phyloP scores from a whole-genome alignment of 2,888 invertebrate species.

The Drosophila pseudotakahashii region DNA sequence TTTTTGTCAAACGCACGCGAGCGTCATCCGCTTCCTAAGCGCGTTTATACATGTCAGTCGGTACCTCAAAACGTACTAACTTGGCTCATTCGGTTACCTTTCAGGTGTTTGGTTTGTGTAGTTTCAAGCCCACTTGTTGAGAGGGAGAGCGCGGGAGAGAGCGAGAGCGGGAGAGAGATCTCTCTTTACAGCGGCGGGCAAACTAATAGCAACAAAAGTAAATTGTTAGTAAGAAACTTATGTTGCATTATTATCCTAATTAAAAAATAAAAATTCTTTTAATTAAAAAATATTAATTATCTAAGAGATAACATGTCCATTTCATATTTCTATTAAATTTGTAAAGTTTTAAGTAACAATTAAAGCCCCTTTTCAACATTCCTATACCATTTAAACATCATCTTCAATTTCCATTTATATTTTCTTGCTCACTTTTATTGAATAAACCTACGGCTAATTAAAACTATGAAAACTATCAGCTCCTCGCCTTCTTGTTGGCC shows the following conservation, averaged over 20 bases:
- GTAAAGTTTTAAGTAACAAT: too few species aligned
- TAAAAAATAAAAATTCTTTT: too few species aligned
- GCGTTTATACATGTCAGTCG: slow-evolving; percentile 63
- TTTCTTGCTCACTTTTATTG: slow-evolving; percentile 26
- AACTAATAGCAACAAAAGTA: neutral
- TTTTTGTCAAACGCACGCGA: slow-evolving; percentile 63
- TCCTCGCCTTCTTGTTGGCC: slow-evolving; percentile 85
- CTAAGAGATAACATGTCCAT: too few species aligned
- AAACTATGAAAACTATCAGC: slow-evolving; percentile 47
- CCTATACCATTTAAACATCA: too few species aligned
- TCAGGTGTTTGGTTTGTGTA: neutral
- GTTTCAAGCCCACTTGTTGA: slow-evolving; percentile 29
- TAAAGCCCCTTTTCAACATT: too few species aligned
- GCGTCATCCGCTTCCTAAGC: slow-evolving; percentile 61
- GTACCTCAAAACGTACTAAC: slow-evolving; percentile 67
- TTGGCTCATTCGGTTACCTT: slow-evolving; percentile 41
- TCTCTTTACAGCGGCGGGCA: neutral
- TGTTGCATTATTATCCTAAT: too few species aligned
- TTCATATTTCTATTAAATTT: too few species aligned
- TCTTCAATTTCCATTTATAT: neutral
- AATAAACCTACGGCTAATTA: slow-evolving; percentile 22
- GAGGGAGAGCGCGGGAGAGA: slow-evolving; percentile 8
- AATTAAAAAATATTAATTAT: too few species aligned
- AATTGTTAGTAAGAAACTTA: too few species aligned
- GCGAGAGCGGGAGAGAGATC: slow-evolving; percentile 1